Evolutionary conservation across 23 tunicate species (phyloP).

Genomic region (Ascidia mentula): DNA sequence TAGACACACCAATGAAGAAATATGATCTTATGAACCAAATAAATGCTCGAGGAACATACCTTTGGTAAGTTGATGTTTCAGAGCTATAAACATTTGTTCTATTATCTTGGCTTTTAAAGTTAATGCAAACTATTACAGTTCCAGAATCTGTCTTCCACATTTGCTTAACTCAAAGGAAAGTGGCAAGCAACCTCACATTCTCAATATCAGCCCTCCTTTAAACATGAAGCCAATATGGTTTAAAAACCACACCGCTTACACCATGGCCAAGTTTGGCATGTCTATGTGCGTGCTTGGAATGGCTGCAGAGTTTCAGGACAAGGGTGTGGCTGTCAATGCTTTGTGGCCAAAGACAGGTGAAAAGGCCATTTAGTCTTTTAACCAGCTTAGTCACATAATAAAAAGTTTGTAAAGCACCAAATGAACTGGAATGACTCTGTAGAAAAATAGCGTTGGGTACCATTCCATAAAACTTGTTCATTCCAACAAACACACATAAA

Average conservation of each 20-base stretch:
- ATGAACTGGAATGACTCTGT: too few relatives aligned
- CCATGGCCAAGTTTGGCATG: constrained; percentile 97
- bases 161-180: constrained; percentile 68
- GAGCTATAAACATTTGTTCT: not conserved
- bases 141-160: constrained; percentile 83
- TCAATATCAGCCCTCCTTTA: constrained; percentile 96
- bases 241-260: constrained; percentile 88
- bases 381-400: too few relatives aligned
- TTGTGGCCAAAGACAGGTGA: constrained; percentile 93
- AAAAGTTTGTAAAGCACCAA: too few relatives aligned
- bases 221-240: constrained; percentile 96
- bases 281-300: constrained; percentile 99
- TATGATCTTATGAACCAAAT: constrained; percentile 97
- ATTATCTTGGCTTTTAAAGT: not conserved
- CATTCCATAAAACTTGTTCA: too few relatives aligned
- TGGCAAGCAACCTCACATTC: constrained; percentile 94
- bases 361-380: too few relatives aligned
- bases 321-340: constrained; percentile 94
- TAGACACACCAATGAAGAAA: constrained; percentile 83
- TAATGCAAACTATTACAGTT: constrained; percentile 28
- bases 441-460: too few relatives aligned
- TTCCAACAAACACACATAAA: too few relatives aligned
- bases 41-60: constrained; percentile 93
- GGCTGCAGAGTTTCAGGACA: constrained; percentile 79
- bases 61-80: constrained; percentile 29